Evolutionary conservation across 1,140 invertebrate genomes (phyloP).

Genomic region (Halyomorpha halys): DNA sequence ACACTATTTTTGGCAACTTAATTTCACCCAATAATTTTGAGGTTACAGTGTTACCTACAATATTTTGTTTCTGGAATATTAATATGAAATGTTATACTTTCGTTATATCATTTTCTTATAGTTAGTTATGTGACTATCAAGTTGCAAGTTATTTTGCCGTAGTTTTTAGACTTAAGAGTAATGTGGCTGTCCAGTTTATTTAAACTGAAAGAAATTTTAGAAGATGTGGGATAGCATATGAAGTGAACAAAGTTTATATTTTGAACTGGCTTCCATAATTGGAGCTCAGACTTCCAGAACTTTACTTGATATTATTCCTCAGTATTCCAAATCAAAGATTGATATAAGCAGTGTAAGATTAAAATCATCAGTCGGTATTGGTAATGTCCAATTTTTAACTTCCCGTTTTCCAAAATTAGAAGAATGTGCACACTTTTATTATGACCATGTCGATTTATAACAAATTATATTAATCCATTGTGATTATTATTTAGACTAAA

Average conservation of each 20-base stretch:
- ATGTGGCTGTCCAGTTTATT: neutral
- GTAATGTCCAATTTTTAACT: slow-evolving; percentile 26
- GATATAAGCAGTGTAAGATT: slow-evolving; percentile 31
- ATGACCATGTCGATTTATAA: slow-evolving; percentile 81
- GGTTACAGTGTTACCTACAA: slow-evolving; percentile 13
- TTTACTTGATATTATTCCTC: slow-evolving; percentile 23
- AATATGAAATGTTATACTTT: no score
- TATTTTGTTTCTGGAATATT: neutral
- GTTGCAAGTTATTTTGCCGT: neutral
- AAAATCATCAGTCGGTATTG: slow-evolving; percentile 28
- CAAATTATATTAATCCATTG: no score
- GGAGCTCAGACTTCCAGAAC: slow-evolving; percentile 25
- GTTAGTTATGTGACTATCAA: no score
- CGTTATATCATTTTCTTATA: no score
- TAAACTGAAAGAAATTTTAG: neutral
- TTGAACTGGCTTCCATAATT: slow-evolving; percentile 23
- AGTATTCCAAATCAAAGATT: slow-evolving; percentile 23
- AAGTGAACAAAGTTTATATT: slow-evolving; percentile 1
- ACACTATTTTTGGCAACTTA: no score
- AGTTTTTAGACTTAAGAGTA: slow-evolving; percentile 4
- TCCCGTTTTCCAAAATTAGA: slow-evolving; percentile 80
- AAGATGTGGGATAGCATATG: slow-evolving; percentile 22
- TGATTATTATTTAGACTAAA: no score
- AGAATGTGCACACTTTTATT: slow-evolving; percentile 98
- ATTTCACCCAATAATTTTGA: no score